Evolutionary conservation across 1,140 invertebrate species (phyloP).

Genomic region (Ptiloglossa arizonensis): DNA sequence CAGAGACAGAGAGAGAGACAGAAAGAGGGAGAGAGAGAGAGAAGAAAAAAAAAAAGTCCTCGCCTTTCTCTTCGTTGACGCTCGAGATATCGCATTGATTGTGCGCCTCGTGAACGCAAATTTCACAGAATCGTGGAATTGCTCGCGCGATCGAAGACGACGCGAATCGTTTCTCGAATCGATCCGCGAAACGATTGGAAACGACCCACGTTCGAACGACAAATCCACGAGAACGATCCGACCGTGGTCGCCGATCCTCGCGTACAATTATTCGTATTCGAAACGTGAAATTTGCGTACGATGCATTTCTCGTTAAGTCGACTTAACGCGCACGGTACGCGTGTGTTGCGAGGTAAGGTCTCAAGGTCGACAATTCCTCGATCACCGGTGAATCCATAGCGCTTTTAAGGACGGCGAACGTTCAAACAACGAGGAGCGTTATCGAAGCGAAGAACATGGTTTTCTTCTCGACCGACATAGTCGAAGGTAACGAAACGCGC

Average conservation of each 20-base stretch:
- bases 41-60: conserved; percentile 45
- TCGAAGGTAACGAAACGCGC: conserved; percentile 87
- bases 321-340: no score
- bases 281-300: no score
- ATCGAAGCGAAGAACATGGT: conserved; percentile 97
- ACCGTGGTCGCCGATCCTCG: no score
- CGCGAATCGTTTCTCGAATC: no score
- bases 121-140: not conserved
- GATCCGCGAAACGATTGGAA: no score
- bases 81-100: conserved; percentile 43
- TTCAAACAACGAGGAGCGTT: conserved; percentile 95
- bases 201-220: no score
- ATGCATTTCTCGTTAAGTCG: no score
- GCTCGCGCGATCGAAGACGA: no score
- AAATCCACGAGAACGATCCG: no score
- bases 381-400: conserved; percentile 98
- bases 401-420: conserved; percentile 93
- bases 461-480: conserved; percentile 98
- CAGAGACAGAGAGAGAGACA: no score
- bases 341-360: conserved; percentile 80
- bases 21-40: no score
- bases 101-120: conserved; percentile 25
- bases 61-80: conserved; percentile 60
- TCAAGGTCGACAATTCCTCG: conserved; percentile 95
- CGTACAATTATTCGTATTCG: no score